phyloP scores from a whole-genome alignment of 1,140 invertebrate species.

The Habropoda laboriosa region DNA sequence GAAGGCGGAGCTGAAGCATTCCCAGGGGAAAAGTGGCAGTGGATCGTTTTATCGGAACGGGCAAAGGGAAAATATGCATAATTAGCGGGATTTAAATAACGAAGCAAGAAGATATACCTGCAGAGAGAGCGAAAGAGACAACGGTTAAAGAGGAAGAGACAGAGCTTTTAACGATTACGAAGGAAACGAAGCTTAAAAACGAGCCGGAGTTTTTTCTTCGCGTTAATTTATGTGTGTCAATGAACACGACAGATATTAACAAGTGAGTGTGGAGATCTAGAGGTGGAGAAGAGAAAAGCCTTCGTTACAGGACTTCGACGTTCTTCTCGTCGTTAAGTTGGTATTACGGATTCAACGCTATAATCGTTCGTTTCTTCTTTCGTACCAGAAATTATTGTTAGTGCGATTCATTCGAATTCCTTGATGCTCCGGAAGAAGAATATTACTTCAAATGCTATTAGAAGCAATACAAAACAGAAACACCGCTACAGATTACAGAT shows the following conservation, averaged over 20 bases:
- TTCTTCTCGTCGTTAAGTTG: neutral
- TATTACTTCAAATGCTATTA: no score
- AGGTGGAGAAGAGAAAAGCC: neutral
- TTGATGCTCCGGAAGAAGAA: no score
- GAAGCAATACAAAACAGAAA: no score
- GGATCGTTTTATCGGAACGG: constrained; percentile 54
- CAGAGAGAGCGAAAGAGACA: neutral
- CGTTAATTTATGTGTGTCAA: constrained; percentile 41
- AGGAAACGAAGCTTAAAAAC: constrained; percentile 22
- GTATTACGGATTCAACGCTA: neutral
- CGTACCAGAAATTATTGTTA: no score
- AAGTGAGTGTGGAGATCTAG: neutral
- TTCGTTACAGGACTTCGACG: neutral
- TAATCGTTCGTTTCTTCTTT: no score
- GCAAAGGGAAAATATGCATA: constrained; percentile 60
- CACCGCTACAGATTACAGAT: no score
- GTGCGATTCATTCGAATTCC: no score
- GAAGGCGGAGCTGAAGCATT: neutral
- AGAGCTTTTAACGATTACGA: constrained; percentile 34
- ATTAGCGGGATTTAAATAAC: constrained; percentile 63
- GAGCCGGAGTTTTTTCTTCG: constrained; percentile 21
- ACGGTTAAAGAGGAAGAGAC: neutral
- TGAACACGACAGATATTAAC: neutral
- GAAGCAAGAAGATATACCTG: constrained; percentile 30
- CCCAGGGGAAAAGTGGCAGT: neutral